These are phyloP conservation scores for Neoseiulus cucumeris DNA, from an alignment of 1,140 invertebrate species.

Conservation along the genomic window DNA sequence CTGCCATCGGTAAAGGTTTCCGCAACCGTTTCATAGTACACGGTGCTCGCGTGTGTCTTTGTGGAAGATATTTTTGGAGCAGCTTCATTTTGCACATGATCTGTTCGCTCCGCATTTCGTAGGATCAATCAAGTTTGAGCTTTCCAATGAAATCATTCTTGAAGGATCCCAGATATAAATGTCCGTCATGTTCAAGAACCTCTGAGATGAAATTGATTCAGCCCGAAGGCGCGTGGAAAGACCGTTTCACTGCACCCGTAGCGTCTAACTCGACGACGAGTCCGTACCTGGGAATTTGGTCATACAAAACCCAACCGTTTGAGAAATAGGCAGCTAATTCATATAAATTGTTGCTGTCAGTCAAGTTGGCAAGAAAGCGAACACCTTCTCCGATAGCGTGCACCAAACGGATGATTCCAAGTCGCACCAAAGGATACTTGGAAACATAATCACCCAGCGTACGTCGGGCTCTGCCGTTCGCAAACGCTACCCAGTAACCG, in stretches of 20 bases:
- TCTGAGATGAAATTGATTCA: constrained; percentile 23
- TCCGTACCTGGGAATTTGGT: constrained; percentile 25
- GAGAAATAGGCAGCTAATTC: constrained; percentile 17
- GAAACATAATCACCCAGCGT: constrained; percentile 24
- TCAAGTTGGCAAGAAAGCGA: constrained; percentile 14
- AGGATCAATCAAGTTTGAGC: constrained; percentile 1
- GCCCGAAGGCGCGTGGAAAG: constrained; percentile 28
- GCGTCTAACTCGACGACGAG: constrained; percentile 40
- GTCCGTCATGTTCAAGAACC: constrained; percentile 25
- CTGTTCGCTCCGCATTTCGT: constrained; percentile 9
- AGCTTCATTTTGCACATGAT: constrained; percentile 9
- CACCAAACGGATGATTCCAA: constrained; percentile 23
- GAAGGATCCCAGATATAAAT: constrained; percentile 44
- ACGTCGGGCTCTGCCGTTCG: constrained; percentile 26
- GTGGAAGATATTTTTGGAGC: constrained; percentile 5
- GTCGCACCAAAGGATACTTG: constrained; percentile 25
- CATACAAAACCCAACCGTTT: constrained; percentile 17
- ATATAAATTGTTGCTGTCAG: constrained; percentile 10
- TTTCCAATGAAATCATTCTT: constrained; percentile 27
- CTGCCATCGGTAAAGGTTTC: not conserved
- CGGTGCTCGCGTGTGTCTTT: not conserved
- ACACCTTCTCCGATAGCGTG: constrained; percentile 18
- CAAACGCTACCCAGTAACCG: constrained; percentile 43
- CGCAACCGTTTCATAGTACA: not conserved
- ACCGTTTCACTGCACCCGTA: constrained; percentile 39